These are phyloP conservation scores for Thalpophila matura DNA, from an alignment of 2,888 invertebrate genomes.

Conservation along the genomic window DNA sequence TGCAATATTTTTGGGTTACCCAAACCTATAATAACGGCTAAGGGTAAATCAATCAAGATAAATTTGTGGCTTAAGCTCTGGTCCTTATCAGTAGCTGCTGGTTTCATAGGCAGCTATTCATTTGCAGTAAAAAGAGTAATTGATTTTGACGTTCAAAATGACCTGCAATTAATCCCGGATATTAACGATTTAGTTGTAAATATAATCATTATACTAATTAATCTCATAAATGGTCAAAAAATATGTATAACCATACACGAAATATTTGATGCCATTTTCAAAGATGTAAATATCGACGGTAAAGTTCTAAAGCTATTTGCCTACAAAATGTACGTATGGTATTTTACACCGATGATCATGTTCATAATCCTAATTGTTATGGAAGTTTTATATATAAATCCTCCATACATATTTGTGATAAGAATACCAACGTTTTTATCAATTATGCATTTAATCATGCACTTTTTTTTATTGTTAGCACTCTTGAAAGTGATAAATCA, in stretches of 20 bases:
- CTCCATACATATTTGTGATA: conserved; percentile 67
- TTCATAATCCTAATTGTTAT: conserved; percentile 61
- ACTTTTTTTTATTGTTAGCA: conserved; percentile 70
- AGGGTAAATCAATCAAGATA: conserved; percentile 25
- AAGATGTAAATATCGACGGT: conserved; percentile 31
- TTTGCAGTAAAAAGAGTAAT: conserved; percentile 15
- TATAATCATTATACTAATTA: conserved; percentile 46
- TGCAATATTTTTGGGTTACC: conserved; percentile 53
- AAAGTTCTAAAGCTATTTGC: conserved; percentile 55
- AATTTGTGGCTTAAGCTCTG: conserved; percentile 48
- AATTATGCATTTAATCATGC: conserved; percentile 70
- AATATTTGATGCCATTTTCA: conserved; percentile 37
- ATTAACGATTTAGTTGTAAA: conserved; percentile 51
- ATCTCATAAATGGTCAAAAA: conserved; percentile 26
- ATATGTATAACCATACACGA: conserved; percentile 24
- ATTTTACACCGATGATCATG: conserved; percentile 52
- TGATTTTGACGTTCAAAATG: conserved; percentile 32
- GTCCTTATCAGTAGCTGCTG: conserved; percentile 31
- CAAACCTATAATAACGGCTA: conserved; percentile 32
- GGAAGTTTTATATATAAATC: conserved; percentile 64
- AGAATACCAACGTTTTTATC: conserved; percentile 73
- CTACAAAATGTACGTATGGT: conserved; percentile 71
- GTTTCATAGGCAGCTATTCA: conserved; percentile 32
- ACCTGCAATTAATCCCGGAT: conserved; percentile 48
- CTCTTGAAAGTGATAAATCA: conserved; percentile 64